phyloP scores from a whole-genome alignment of 2,797 vertebrate genomes.

The Triplophysa bombifrons region DNA sequence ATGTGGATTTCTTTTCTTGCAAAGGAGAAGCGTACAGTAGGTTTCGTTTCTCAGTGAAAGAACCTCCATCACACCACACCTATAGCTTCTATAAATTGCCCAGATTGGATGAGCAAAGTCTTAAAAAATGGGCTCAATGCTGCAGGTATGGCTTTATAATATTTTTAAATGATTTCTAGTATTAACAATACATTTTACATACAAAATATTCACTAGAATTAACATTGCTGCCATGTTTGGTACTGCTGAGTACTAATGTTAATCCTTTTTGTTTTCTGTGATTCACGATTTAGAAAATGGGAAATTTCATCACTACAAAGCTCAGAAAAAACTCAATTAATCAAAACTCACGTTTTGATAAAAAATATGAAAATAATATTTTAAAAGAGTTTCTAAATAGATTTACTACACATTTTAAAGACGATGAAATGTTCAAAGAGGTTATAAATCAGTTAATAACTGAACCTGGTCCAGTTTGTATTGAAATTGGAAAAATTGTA shows the following conservation, averaged over 20 bases:
- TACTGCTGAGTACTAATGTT: background rate
- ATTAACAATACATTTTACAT: background rate
- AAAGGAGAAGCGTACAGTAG: too few species aligned
- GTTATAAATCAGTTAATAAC: too few species aligned
- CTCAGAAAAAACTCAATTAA: too few species aligned
- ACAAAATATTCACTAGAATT: background rate
- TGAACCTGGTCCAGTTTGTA: background rate
- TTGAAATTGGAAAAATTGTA: background rate
- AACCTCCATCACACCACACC: background rate
- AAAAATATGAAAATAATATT: too few species aligned
- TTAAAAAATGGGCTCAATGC: too few species aligned
- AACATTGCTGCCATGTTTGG: too few species aligned
- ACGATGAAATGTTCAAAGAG: background rate
- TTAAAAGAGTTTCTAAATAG: too few species aligned
- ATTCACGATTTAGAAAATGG: background rate
- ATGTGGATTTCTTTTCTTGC: too few species aligned
- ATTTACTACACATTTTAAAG: background rate
- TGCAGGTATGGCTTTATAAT: too few species aligned
- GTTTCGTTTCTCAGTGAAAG: background rate
- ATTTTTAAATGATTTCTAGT: background rate
- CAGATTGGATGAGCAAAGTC: too few species aligned
- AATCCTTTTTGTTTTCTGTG: background rate
- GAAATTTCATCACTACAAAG: background rate
- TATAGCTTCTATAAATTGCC: background rate
- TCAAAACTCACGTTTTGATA: too few species aligned